Percentiles rank a stretch among this genome's conserved stretches.
These are phyloP conservation scores for Eilema sororculum DNA, from an alignment of 2,888 invertebrate species.

Conservation along the genomic window DNA sequence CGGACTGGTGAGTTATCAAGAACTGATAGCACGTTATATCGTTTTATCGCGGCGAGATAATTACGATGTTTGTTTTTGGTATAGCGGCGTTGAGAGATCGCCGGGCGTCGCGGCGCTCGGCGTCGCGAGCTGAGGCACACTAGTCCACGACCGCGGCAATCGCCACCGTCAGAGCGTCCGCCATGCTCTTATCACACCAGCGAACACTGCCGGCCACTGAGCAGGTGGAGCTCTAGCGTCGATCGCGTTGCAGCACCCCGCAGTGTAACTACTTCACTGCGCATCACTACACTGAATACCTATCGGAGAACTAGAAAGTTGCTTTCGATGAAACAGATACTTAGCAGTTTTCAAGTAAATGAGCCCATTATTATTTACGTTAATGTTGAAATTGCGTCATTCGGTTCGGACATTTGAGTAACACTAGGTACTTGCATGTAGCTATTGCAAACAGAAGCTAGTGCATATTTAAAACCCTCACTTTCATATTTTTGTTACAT, in stretches of 20 bases:
- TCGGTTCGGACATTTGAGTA: not conserved
- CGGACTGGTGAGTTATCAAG: conserved; percentile 79
- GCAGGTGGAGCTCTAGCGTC: conserved; percentile 14
- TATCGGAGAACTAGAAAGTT: conserved; percentile 48
- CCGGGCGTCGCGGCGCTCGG: conserved; percentile 66
- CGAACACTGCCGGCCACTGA: conserved; percentile 21
- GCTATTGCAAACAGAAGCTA: not conserved
- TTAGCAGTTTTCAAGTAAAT: conserved; percentile 23
- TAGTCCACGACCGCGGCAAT: conserved; percentile 52
- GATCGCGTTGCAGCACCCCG: conserved; percentile 22
- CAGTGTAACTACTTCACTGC: conserved; percentile 33
- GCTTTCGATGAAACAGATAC: conserved; percentile 26
- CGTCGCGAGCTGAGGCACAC: conserved; percentile 72
- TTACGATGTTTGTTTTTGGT: conserved; percentile 79
- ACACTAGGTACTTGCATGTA: too few relatives aligned
- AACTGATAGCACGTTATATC: conserved; percentile 76
- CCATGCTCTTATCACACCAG: conserved; percentile 45
- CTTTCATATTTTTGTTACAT: not conserved
- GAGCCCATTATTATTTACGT: conserved; percentile 11
- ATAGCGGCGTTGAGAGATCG: conserved; percentile 49
- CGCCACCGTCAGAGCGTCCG: conserved; percentile 36
- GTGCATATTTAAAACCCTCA: not conserved
- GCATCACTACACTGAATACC: conserved; percentile 33
- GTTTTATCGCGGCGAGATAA: conserved; percentile 82
- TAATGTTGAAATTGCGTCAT: conserved; percentile 14